Evolutionary conservation across 2,797 vertebrate species (phyloP), one percentile per base, ranked within the genome.

Genomic region (Mustela erminea): DNA sequence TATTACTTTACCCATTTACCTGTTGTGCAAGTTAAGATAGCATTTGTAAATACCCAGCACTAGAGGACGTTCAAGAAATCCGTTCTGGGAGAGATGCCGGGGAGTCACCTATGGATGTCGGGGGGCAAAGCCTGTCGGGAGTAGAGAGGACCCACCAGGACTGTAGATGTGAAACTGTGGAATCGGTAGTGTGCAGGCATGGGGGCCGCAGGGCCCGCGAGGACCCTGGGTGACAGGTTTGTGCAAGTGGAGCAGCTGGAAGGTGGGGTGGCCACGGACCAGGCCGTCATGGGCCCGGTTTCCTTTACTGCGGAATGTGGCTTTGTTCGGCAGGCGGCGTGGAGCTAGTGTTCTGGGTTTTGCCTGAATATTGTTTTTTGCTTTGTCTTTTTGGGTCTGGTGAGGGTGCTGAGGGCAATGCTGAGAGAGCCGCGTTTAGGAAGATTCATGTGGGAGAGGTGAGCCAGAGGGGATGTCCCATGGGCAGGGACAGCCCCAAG

Each of bases 371-470:
- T 54, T 87, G 35, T 21, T 43, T 77, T 41, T 68, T 38, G 46
- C 20, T 81, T 62, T 49, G 58, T 84, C 58, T 23, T 21, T 64
- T 92, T 49, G 7, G 2, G 49, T 78, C 80, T 82, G 62, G 74
- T 1, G 62, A 86, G 27, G 78, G 43, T 60, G 27, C 72, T 11
- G 9, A 66, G 58, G 29, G 7, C 41, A 1, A 80, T 3, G 12
- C 29, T 66, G 7, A 5, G 60, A 43, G 52, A 83, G 32, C 41
- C 25, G 14, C 32, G 32, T 87, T 70, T 35, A 29, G 64, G 80
- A 82, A 35, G 32, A 66, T 21, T n/a, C 0, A 1, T 7, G 23
- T 2, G 3, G 18, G 41, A 0, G 2, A 46, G 13, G 18, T 15
- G 5, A 66, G 7, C 52, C 25, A 9, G 32, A 60, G 15, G 13